These are phyloP conservation scores for Lasioglossum marginatum DNA, from an alignment of 2,888 invertebrate species.

Conservation along the genomic window DNA sequence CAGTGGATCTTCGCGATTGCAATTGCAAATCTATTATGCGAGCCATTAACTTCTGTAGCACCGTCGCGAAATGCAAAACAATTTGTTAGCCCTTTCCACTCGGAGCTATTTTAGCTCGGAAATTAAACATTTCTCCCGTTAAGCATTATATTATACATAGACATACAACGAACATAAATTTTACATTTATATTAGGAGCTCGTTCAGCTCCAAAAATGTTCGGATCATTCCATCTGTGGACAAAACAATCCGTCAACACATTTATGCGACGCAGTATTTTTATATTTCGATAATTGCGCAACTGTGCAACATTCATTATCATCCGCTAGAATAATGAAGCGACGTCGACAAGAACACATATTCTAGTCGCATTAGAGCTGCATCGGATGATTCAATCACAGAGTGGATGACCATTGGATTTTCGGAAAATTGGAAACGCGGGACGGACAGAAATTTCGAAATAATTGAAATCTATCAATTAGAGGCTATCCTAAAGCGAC, in stretches of 20 bases:
- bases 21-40: too few relatives aligned
- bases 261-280: background rate
- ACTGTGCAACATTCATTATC: background rate
- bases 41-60: too few relatives aligned
- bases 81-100: too few relatives aligned
- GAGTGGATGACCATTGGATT: background rate
- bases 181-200: too few relatives aligned
- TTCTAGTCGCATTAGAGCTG: background rate
- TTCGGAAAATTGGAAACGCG: slow-evolving; percentile 4
- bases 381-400: background rate
- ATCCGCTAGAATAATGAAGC: background rate
- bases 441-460: background rate
- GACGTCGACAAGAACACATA: background rate
- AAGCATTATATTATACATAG: too few relatives aligned
- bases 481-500: background rate
- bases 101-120: too few relatives aligned
- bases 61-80: too few relatives aligned
- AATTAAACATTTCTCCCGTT: too few relatives aligned
- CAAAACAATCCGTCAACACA: background rate
- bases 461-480: background rate
- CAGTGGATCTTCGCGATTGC: too few relatives aligned
- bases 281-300: background rate
- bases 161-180: too few relatives aligned
- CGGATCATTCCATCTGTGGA: too few relatives aligned
- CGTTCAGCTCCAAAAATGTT: too few relatives aligned